Evolutionary conservation across 2,113 vertebrate species (phyloP), one percentile per base, ranked within the genome.

Genomic region (Ascaphus truei): DNA sequence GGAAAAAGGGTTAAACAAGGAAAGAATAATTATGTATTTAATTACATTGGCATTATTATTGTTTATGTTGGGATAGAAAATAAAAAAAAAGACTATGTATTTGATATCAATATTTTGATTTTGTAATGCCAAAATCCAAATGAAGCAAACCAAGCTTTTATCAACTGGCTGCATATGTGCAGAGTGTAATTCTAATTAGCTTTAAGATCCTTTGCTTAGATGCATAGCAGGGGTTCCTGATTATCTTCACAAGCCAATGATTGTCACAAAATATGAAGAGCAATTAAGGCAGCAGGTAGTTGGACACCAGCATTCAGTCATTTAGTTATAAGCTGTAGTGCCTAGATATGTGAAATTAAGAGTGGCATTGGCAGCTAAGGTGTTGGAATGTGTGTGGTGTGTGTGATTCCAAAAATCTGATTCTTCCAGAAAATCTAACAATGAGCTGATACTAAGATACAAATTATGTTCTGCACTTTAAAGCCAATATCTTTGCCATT

Each of bases 171-270:
- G 48, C 72, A 53, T 58, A 37, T 65, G 15, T 65, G 30, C 69
- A 64, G 27, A 10, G 27, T 76, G 81, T 61, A 33, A 68, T 79
- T 87, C 86, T 87, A 86, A 86, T 86, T 85, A 83, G 81, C 73
- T 75, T 73, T 22, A 75, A 79, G 77, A 72, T 75, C 83, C 77
- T 48, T 76, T 47, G 59, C 79, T 83, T 78, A 72, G 43, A 66
- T 60, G 62, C 75, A 76, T 77, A 84, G 57, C 72, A 75, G 68
- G 68, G 69, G 23, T 77, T 56, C 71, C 77, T 79, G 80, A 85
- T 85, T 86, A 83, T 83, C 75, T 80, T 80, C 71, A 75, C 60
- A 76, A 86, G 76, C 75, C 76, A 77, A 74, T 75, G 68, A 83
- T 80, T 71, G 77, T 63, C 72, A 68, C 66, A 76, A 77, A 80